Evolutionary conservation across 92 coral and sea anemone genomes (phyloP), one percentile per base, ranked within the genome.

Genomic region (Anthopleura xanthogrammica): DNA sequence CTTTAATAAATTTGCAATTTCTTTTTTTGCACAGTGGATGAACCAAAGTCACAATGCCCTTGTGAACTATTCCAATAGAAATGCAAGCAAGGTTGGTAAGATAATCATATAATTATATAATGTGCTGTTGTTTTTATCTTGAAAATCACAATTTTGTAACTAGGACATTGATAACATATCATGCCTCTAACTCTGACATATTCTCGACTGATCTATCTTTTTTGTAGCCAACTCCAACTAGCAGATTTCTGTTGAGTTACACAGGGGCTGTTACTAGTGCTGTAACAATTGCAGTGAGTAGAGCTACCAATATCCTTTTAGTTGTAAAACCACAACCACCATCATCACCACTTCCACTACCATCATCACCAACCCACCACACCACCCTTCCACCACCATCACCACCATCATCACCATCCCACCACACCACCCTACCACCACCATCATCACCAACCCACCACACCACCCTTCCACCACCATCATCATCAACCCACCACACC

Each of bases 1-100:
- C 16, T 54, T 14, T 54, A 54, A 20, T 62, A 6, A 0, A 19
- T 20, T 76, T 43, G 17, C 24, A 6, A 19, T 52, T 43, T 78
- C 9, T 58, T 19, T 48, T 78, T 55, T 20, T n/a, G 7, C n/a
- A 39, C 24, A 95, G 98, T 95, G 98, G 98, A 75, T 95, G 87
- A 95, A 95, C 62, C 98, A 95, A 75, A 95, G 98, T 42, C 98
- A 95, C 79, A 95, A 95, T 91, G 98, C 98, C 23, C 95, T 97
- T 70, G 98, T 95, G 0, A 95, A 93, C 80, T 95, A 91, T 82
- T 95, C 98, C 48, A 93, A 95, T 82, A 91, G 98, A 85, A 93
- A 95, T 90, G 98, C 98, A 57, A 93, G 95, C 72, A 92, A 95
- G 92, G 98, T 95, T 24, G 79, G 91, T 39, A 76, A 10, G 24